phyloP scores from a whole-genome alignment of 2,888 invertebrate species.

The Thecocarcelia acutangulata region DNA sequence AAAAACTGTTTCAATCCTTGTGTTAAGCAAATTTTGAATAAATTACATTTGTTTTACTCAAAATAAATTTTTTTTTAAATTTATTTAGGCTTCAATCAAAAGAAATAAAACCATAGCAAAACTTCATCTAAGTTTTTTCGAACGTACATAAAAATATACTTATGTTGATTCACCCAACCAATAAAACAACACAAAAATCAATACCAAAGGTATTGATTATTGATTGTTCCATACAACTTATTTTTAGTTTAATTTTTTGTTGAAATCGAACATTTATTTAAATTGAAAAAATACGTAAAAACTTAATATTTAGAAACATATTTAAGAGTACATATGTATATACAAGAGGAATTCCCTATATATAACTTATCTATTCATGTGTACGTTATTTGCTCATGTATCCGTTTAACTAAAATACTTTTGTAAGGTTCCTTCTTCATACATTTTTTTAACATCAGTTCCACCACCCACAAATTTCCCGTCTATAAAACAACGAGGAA shows the following conservation, averaged over 20 bases:
- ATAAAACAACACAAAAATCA: no score
- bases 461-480: constrained; percentile 96
- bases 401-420: constrained; percentile 81
- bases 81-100: not conserved
- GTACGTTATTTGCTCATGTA: no score
- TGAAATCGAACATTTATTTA: constrained; percentile 4
- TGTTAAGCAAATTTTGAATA: constrained; percentile 38
- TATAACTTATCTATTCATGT: not conserved
- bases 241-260: not conserved
- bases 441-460: constrained; percentile 90
- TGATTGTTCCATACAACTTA: no score
- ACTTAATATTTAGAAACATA: not conserved
- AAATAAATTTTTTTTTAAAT: not conserved
- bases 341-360: no score
- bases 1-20: constrained; percentile 14
- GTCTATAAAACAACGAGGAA: constrained; percentile 96
- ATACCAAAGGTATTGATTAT: no score
- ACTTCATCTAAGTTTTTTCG: no score
- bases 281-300: constrained; percentile 1
- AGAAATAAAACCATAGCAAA: no score
- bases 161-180: no score
- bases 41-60: constrained; percentile 37
- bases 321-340: no score
- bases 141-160: no score
- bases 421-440: constrained; percentile 87